Evolutionary conservation across 2,797 vertebrate species (phyloP).

Genomic region (Holocentrus rufus): DNA sequence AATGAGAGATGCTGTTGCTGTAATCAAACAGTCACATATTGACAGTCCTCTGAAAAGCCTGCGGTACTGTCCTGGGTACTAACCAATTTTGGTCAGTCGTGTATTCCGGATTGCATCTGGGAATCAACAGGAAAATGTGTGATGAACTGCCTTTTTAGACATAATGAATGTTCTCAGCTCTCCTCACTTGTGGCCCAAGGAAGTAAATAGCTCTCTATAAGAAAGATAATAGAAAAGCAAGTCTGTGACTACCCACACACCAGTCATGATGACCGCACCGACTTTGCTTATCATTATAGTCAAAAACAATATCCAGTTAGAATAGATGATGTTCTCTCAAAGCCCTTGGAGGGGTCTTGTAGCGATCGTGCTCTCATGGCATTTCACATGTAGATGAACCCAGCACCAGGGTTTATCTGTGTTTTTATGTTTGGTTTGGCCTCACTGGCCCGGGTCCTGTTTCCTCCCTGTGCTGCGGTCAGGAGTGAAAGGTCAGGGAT

Average conservation of each 20-base stretch:
- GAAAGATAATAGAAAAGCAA: background rate
- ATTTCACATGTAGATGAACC: constrained; percentile 6
- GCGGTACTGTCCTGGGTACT: background rate
- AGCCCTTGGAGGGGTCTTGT: background rate
- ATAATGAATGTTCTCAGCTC: no score
- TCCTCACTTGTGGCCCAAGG: no score
- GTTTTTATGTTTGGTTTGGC: constrained; percentile 35
- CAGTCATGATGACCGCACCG: background rate
- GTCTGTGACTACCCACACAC: background rate
- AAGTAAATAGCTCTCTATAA: background rate
- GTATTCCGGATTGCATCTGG: background rate
- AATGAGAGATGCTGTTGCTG: background rate
- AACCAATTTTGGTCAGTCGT: background rate
- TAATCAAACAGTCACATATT: background rate
- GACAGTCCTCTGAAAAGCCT: background rate
- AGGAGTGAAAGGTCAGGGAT: constrained; percentile 42
- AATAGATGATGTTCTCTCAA: background rate
- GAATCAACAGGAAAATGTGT: background rate
- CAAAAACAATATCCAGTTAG: background rate
- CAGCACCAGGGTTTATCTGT: background rate
- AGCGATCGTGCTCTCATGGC: constrained; percentile 6
- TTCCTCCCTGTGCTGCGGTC: constrained; percentile 12
- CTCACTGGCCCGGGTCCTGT: background rate
- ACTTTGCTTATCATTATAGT: background rate
- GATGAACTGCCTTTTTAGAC: no score